A percentile compares a stretch with the other conserved stretches of the same genome.
These are phyloP conservation scores for Ashinkailepas kermadecensis DNA, from an alignment of 2,888 invertebrate species.

Conservation along the genomic window DNA sequence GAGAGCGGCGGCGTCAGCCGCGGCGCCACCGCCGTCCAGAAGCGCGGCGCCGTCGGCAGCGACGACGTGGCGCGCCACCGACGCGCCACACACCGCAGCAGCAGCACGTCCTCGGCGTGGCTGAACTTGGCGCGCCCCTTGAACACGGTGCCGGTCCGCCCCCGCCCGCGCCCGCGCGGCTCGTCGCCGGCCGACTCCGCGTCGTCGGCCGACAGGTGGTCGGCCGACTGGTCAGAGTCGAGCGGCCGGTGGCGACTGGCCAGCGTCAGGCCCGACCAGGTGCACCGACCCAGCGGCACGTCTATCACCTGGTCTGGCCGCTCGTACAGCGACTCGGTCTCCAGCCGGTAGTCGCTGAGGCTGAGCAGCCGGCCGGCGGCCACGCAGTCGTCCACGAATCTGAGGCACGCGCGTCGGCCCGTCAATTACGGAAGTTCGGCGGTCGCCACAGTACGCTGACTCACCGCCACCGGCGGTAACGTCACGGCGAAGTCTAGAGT, in stretches of 20 bases:
- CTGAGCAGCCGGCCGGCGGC: background rate
- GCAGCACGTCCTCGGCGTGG: background rate
- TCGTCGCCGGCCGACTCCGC: background rate
- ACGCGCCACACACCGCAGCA: background rate
- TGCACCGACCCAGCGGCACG: background rate
- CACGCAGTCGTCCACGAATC: background rate
- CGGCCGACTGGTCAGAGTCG: background rate
- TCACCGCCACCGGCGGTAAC: no score
- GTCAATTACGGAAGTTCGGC: background rate
- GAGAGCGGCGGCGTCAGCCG: background rate
- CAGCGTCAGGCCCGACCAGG: background rate
- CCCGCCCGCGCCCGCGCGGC: background rate
- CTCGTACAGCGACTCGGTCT: slow-evolving; percentile 19
- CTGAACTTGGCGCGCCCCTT: background rate
- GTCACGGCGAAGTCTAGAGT: background rate
- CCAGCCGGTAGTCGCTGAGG: background rate
- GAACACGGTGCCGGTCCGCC: background rate
- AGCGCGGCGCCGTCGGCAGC: background rate
- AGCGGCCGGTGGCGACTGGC: background rate
- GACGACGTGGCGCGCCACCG: background rate
- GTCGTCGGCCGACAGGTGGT: no score
- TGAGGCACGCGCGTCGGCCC: background rate
- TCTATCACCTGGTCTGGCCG: slow-evolving; percentile 4
- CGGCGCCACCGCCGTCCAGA: background rate
- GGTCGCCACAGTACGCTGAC: background rate